phyloP scores from a whole-genome alignment of 2,888 invertebrate species.

The Hedychridium roseum region DNA sequence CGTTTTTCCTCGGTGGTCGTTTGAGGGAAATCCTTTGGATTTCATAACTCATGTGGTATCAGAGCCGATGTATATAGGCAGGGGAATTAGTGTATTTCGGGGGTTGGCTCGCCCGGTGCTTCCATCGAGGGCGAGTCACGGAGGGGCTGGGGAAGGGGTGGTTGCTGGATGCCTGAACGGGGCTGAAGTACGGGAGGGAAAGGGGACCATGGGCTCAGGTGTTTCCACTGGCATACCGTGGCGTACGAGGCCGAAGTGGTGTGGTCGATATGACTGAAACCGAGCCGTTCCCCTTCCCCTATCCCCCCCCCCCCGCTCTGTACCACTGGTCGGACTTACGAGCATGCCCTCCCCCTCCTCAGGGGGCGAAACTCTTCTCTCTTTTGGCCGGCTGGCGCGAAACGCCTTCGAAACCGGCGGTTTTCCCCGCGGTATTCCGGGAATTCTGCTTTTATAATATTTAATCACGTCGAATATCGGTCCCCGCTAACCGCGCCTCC shows the following conservation, averaged over 20 bases:
- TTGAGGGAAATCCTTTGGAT: conserved; percentile 15
- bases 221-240: conserved; percentile 40
- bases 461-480: conserved; percentile 53
- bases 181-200: conserved; percentile 9
- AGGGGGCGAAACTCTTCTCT: no score
- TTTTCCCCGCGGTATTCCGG: conserved; percentile 46
- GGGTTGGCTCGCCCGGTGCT: no score
- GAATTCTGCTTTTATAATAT: conserved; percentile 54
- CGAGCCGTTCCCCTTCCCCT: conserved; percentile 28
- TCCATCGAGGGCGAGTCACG: conserved; percentile 2
- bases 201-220: conserved; percentile 40
- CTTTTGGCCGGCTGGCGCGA: no score
- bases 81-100: conserved; percentile 27
- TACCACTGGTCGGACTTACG: no score
- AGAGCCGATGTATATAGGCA: conserved; percentile 6
- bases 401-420: no score
- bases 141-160: not conserved
- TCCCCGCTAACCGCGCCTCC: conserved; percentile 16
- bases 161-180: conserved; percentile 1
- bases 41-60: conserved; percentile 13
- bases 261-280: conserved; percentile 56
- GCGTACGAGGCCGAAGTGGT: conserved; percentile 48
- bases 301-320: conserved; percentile 34
- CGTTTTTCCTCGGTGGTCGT: conserved; percentile 1
- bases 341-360: no score